A percentile compares a stretch with the other conserved stretches of the same genome.
Evolutionary conservation across 2,888 invertebrate species (phyloP).

Genomic region (Synanthedon vespiformis): DNA sequence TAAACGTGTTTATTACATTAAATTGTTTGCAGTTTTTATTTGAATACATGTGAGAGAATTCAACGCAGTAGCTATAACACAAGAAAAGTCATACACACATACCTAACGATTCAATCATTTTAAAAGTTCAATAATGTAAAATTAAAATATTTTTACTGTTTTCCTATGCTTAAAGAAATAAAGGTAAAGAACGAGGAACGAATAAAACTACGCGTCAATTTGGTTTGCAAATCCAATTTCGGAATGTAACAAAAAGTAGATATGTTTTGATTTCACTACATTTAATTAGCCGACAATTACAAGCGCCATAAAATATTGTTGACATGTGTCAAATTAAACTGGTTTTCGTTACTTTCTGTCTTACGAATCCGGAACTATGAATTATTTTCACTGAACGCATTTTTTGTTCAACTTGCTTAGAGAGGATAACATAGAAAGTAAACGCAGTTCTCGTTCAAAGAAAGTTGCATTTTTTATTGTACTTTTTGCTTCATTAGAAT

Average conservation of each 20-base stretch:
- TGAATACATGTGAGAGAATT: constrained; percentile 7
- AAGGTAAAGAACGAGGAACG: no score
- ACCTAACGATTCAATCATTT: no score
- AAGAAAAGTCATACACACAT: no score
- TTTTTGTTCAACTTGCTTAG: constrained; percentile 23
- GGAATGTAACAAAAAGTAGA: background rate
- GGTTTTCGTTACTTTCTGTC: constrained; percentile 11
- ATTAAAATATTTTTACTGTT: no score
- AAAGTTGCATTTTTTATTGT: constrained; percentile 19
- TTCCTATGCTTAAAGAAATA: no score
- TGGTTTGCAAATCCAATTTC: background rate
- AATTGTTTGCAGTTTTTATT: constrained; percentile 44
- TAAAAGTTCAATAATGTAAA: no score
- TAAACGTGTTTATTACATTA: constrained; percentile 61
- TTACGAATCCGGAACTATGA: constrained; percentile 16
- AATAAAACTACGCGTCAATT: no score
- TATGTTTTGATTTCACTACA: constrained; percentile 2
- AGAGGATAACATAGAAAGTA: constrained; percentile 39
- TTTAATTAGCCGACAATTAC: constrained; percentile 3
- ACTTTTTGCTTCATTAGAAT: background rate
- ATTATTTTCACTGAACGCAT: constrained; percentile 24
- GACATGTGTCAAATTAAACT: constrained; percentile 23
- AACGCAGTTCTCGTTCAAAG: constrained; percentile 19
- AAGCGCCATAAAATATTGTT: constrained; percentile 7
- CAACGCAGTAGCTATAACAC: no score